These are phyloP conservation scores for Circaetus gallicus DNA, from an alignment of 2,113 vertebrate genomes.

Conservation along the genomic window DNA sequence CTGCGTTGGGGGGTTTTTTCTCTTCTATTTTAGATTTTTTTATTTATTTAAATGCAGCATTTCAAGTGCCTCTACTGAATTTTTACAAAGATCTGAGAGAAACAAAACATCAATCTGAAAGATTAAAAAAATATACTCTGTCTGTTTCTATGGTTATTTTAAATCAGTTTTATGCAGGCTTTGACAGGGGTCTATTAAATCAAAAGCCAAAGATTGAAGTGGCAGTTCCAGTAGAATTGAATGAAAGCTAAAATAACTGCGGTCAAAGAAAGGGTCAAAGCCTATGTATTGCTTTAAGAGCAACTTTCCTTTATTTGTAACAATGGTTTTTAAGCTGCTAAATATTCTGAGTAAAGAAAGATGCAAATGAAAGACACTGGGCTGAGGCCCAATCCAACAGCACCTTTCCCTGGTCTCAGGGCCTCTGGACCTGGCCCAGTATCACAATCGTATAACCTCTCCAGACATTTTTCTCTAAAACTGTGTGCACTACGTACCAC, in stretches of 20 bases:
- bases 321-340: neutral
- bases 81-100: neutral
- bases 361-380: neutral
- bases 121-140: neutral
- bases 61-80: neutral
- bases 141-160: constrained; percentile 34
- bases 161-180: constrained; percentile 4
- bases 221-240: neutral
- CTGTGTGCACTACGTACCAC: fast-evolving
- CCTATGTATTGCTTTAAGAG: neutral
- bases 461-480: neutral
- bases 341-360: neutral
- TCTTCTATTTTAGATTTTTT: neutral
- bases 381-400: neutral
- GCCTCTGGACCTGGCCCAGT: too few relatives aligned
- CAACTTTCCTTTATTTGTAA: neutral
- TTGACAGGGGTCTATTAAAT: constrained; percentile 10
- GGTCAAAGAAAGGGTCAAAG: neutral
- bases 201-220: constrained; percentile 26
- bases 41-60: neutral
- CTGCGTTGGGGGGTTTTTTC: neutral
- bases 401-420: neutral
- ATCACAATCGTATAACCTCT: neutral
- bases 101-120: neutral
- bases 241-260: neutral